These are phyloP conservation scores for Melanotus villosus DNA, from an alignment of 2,888 invertebrate species.

Conservation along the genomic window DNA sequence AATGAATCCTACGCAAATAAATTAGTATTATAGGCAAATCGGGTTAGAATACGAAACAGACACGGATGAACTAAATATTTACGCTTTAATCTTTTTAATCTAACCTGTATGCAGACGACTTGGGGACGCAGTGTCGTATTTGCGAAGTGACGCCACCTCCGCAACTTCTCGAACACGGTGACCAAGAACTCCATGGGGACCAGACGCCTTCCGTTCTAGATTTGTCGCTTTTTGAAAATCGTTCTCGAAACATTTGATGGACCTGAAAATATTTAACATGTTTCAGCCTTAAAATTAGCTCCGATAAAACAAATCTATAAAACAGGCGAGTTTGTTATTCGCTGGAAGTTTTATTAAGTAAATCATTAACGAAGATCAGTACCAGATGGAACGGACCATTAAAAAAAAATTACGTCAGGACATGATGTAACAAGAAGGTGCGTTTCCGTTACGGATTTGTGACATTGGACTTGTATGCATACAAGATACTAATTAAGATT, in stretches of 20 bases:
- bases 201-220: slow-evolving; percentile 69
- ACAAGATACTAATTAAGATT: not conserved
- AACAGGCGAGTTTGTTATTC: too few relatives aligned
- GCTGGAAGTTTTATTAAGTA: not conserved
- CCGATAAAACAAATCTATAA: too few relatives aligned
- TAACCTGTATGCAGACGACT: slow-evolving; percentile 65
- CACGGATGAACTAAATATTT: slow-evolving; percentile 7
- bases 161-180: slow-evolving; percentile 81
- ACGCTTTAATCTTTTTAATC: not conserved
- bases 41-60: slow-evolving; percentile 9
- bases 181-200: slow-evolving; percentile 84
- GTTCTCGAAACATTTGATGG: slow-evolving; percentile 64
- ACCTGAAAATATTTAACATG: too few relatives aligned
- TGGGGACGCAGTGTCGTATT: slow-evolving; percentile 77
- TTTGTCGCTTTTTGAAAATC: slow-evolving; percentile 59
- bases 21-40: slow-evolving; percentile 7
- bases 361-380: not conserved
- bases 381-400: not conserved
- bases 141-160: slow-evolving; percentile 83
- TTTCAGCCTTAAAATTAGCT: too few relatives aligned
- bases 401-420: not conserved
- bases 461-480: not conserved
- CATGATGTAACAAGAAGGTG: not conserved
- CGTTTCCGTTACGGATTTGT: not conserved
- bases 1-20: slow-evolving; percentile 8